Evolutionary conservation across 2,113 vertebrate genomes (phyloP).

Genomic region (Ellobius talpinus): DNA sequence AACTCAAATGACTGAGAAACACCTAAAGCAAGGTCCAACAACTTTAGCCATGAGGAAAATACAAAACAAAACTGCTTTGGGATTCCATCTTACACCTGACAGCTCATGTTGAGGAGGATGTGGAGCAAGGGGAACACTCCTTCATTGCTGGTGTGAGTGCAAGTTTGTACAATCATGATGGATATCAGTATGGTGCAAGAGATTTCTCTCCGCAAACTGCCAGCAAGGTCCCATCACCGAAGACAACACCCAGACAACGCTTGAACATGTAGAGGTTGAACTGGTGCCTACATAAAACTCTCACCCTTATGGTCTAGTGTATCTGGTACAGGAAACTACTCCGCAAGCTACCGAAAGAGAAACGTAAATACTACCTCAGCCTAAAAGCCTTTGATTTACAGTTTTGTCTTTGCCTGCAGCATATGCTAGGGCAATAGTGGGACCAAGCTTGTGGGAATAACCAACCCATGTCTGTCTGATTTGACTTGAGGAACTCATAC

Average conservation of each 20-base stretch:
- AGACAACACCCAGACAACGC: not conserved
- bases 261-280: not conserved
- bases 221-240: not conserved
- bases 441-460: not conserved
- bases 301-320: not conserved
- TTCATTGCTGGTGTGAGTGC: not conserved
- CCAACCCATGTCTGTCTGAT: not conserved
- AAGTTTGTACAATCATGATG: too few species aligned
- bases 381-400: not conserved
- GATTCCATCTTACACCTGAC: not conserved
- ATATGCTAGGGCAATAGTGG: not conserved
- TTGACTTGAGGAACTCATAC: not conserved
- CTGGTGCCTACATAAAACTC: not conserved
- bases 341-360: not conserved
- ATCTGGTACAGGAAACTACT: not conserved
- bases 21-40: not conserved
- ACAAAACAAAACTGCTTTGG: not conserved
- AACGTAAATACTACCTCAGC: not conserved
- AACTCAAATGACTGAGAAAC: not conserved
- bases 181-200: not conserved
- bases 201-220: not conserved
- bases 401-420: not conserved
- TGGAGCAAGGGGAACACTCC: not conserved
- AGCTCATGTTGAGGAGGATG: not conserved
- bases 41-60: not conserved